Conservation (phyloP, 2,797 vertebrate species). For the Leucoraja ocellata region DNA sequence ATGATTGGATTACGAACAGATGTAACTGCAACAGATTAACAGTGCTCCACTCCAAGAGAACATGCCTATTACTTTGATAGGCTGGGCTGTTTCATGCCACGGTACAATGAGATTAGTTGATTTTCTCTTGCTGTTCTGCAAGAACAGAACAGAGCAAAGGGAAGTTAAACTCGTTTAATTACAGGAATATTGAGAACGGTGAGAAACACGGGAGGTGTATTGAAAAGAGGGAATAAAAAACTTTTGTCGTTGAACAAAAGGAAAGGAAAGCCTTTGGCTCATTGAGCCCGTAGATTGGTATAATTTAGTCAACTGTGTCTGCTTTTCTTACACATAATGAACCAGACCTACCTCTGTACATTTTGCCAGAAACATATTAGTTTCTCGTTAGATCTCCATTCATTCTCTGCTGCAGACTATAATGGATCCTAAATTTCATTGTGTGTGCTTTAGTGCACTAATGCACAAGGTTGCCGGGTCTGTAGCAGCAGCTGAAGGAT, state of each 20-base stretch:
- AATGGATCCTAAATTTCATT: constrained; percentile 11
- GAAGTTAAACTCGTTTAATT: neutral
- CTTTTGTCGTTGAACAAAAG: constrained; percentile 1
- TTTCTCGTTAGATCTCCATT: constrained; percentile 11
- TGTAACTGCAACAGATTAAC: constrained; percentile 62
- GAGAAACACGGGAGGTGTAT: constrained; percentile 18
- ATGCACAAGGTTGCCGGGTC: neutral
- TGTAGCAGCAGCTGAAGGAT: neutral
- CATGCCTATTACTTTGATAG: constrained; percentile 62
- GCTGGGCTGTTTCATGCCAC: neutral
- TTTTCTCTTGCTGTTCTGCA: neutral
- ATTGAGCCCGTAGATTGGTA: neutral
- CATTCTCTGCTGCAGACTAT: neutral
- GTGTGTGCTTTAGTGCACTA: neutral
- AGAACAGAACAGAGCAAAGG: too few relatives aligned
- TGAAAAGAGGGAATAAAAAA: constrained; percentile 23
- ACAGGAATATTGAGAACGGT: neutral
- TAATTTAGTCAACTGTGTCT: constrained; percentile 19
- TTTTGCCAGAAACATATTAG: constrained; percentile 27
- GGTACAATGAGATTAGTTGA: too few relatives aligned
- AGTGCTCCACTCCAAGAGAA: constrained; percentile 58
- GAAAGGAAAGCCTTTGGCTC: neutral
- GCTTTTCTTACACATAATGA: constrained; percentile 27
- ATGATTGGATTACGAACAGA: constrained; percentile 65
- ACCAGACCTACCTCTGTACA: constrained; percentile 19